Evolutionary conservation across 2,797 vertebrate species (phyloP), one percentile per base, ranked within the genome.

Genomic region (Sardinella longiceps): DNA sequence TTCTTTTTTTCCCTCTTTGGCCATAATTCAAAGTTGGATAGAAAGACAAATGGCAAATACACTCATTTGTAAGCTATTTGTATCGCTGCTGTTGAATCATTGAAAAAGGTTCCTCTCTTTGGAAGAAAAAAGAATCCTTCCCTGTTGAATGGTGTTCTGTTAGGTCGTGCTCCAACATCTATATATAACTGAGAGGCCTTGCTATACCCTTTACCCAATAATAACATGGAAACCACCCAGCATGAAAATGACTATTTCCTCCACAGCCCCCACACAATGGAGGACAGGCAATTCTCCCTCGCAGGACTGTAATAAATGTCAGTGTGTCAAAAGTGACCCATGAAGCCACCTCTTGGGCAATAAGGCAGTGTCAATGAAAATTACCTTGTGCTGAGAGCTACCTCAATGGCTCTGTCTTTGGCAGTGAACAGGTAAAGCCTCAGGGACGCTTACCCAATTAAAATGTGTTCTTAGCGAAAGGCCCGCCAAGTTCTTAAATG

Each of bases 391-490:
- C 66, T 74, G 14, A 74, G 33, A 74, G 66, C 66, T 74, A 37
- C 30, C 66, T 39, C 12, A 63, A 53, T 2, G 9, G 39, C 18
- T 18, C 25, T 37, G 46, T 39, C 20, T 37, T 18, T 66, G 37
- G 4, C 66, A 37, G 30, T 37, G 14, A 37, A 5, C 14, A 37
- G 30, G 66, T 37, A 70, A 70, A 15, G 66, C 45, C 85, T 53
- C 77, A 25, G 81, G 83, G 58, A 86, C 25, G 28, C 12, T 28
- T 81, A 66, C 80, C 85, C 81, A 81, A 50, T 85, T 82, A 81
- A 82, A 85, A 37, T 2, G 48, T 0, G 82, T 43, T 85, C 83
- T 80, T 66, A 48, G 81, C 11, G 46, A 85, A 82, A 60, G 39
- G 45, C 30, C 56, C 30, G 39, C 7, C 45, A 84, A 37, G 50